Base-by-base conservation (phyloP, 2,888 invertebrate species). In the Conops quadrifasciatus region DNA sequence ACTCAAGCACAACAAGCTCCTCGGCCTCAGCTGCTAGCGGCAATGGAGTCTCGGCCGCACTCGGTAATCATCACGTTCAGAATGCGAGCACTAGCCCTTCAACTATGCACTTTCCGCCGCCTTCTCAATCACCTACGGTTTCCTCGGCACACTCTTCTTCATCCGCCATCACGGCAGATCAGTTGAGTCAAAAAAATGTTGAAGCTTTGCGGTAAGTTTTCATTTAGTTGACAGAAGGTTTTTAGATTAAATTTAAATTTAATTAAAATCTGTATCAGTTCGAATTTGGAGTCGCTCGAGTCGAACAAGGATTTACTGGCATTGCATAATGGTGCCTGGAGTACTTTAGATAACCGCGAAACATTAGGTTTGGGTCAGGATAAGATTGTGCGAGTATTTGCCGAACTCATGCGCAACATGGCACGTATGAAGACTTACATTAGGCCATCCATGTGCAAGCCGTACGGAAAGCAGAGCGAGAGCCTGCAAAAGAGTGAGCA, bases 391-490 rank as follows among this genome's bases (percentile, higher is more conserved):
- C 89, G 94, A 73, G 93, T 94, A 21, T 94, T 94, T 86, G 91
- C 92, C 0, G 94, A 94, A 86, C 90, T 94, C 62, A 94, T 94
- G 90, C 92, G 94, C 81, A 94, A 94, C 86, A 91, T 94, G 91
- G 91, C 92, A 78, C 90, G 94, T 81, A 94, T 94, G 93, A 93
- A 94, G 84, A 92, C 93, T 64, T 94, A 94, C 82, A 94, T 94
- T 78, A 89, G 94, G 71, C 94, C 94, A 74, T 92, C 94, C 72
- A 94, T 94, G 94, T 94, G 94, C 72, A 94, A 94, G 86, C 94
- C 94, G 26, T 94, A 94, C 85, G 94, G 94, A 76, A 94, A 94
- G 85, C 94, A 94, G 86, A 94, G 94, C 75, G 94, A 94, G 87
- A 93, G 94, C 81, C 88, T 94, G 79, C 94, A 94, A 86, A 94